Evolutionary conservation across 2,797 vertebrate genomes (phyloP), one percentile per base, ranked within the genome.

Genomic region (Myripristis jacobus): DNA sequence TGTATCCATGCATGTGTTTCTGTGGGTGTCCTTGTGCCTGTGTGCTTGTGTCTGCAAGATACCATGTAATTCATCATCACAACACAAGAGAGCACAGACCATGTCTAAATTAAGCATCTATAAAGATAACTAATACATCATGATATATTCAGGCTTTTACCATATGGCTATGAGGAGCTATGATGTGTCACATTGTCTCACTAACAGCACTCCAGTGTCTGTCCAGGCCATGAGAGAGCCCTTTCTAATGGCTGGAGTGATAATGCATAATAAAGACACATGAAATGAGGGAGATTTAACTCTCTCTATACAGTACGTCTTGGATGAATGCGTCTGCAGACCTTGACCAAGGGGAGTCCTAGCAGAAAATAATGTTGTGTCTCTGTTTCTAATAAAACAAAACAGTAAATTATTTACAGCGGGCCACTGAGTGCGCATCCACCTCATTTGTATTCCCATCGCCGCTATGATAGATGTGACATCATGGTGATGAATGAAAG

Each of bases 361-460:
- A 72, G 79, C 79, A 88, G 82, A 84, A 88, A 91, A 90, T 88
- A 90, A 92, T 90, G 89, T 90, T 82, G 85, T 82, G 82, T 91
- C 90, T 90, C 87, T 81, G 82, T 92, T 92, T 92, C 91, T 88
- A 91, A 92, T 93, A 92, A 93, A 93, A 91, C 87, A 92, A 92
- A 93, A 91, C 83, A 87, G 87, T 93, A 90, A 93, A 93, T 92
- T 90, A 93, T 94, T 94, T 92, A 94, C 91, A 89, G 86, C 75
- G 46, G 74, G 85, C 84, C 85, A 90, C 87, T 83, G 87, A 87
- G 86, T 84, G 84, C 55, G 83, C 80, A 89, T 89, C 87, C 79
- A 77, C 78, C 91, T 92, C 83, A 90, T 92, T 90, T 90, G 89
- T 91, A 92, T 91, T 91, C 91, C 65, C 50, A 77, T 92, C 86